phyloP scores from a whole-genome alignment of 2,113 vertebrate species.

The Phycodurus eques region DNA sequence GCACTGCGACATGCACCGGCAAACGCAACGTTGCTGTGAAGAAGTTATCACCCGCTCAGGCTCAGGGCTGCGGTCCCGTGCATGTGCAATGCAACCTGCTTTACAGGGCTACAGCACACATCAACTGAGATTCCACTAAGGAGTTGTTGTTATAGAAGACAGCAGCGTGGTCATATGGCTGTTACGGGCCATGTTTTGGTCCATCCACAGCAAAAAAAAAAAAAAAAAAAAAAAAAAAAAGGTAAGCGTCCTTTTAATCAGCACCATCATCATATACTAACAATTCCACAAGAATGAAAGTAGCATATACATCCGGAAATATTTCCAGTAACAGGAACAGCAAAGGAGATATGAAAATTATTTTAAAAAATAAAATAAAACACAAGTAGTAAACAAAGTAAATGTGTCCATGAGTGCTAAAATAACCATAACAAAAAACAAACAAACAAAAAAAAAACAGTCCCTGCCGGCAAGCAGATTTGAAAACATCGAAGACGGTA shows the following conservation, averaged over 20 bases:
- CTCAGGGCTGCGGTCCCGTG: neutral
- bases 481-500: constrained; percentile 59
- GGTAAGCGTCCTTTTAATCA: constrained; percentile 61
- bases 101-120: neutral
- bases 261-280: constrained; percentile 66
- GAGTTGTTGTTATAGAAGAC: constrained; percentile 10
- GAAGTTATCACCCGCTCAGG: neutral
- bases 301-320: constrained; percentile 60
- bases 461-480: constrained; percentile 66
- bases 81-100: neutral
- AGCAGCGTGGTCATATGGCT: constrained; percentile 28
- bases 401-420: constrained; percentile 48
- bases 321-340: constrained; percentile 65
- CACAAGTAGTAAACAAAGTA: constrained; percentile 49
- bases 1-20: neutral
- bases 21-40: neutral
- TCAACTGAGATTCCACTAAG: neutral
- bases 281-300: constrained; percentile 72
- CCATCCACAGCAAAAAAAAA: constrained; percentile 43
- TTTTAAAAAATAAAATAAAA: constrained; percentile 33
- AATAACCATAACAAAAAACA: constrained; percentile 67
- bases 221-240: constrained; percentile 16
- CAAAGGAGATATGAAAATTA: constrained; percentile 57
- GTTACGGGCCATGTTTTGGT: constrained; percentile 36
- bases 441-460: constrained; percentile 56